Conservation (phyloP, 2,888 invertebrate genomes). For the Cetonia aurata region DNA sequence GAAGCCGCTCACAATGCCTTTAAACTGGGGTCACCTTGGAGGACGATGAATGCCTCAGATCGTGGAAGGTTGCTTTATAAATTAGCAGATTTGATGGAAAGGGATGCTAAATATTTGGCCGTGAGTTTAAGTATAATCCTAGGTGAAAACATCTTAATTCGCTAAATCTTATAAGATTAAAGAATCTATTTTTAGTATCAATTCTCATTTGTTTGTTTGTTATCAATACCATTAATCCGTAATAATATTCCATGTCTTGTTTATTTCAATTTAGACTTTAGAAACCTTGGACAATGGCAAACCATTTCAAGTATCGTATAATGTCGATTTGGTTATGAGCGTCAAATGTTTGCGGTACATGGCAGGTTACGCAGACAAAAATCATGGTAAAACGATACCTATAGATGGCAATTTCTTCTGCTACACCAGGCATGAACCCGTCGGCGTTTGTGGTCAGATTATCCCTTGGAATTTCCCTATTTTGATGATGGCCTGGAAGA, state of each 20-base stretch:
- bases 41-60: slow-evolving; percentile 89
- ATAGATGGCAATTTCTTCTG: slow-evolving; percentile 85
- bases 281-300: slow-evolving; percentile 97
- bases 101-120: slow-evolving; percentile 83
- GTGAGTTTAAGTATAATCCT: slow-evolving; percentile 68
- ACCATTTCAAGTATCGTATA: slow-evolving; percentile 80
- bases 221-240: too few species aligned
- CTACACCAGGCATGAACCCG: slow-evolving; percentile 91
- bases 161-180: too few species aligned
- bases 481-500: slow-evolving; percentile 96
- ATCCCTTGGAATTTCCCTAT: slow-evolving; percentile 96
- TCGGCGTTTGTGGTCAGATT: slow-evolving; percentile 95
- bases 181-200: too few species aligned
- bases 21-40: slow-evolving; percentile 81
- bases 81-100: slow-evolving; percentile 87
- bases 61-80: slow-evolving; percentile 82
- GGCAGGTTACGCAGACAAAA: slow-evolving; percentile 95
- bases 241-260: too few species aligned
- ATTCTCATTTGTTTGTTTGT: too few species aligned
- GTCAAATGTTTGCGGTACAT: slow-evolving; percentile 83
- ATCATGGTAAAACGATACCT: slow-evolving; percentile 79
- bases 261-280: slow-evolving; percentile 73
- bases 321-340: slow-evolving; percentile 74
- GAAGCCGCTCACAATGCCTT: slow-evolving; percentile 85
- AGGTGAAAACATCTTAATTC: too few species aligned